A percentile compares a stretch with the other conserved stretches of the same genome.
These are phyloP conservation scores for Phrixothrix hirtus DNA, from an alignment of 2,888 invertebrate species.

Conservation along the genomic window DNA sequence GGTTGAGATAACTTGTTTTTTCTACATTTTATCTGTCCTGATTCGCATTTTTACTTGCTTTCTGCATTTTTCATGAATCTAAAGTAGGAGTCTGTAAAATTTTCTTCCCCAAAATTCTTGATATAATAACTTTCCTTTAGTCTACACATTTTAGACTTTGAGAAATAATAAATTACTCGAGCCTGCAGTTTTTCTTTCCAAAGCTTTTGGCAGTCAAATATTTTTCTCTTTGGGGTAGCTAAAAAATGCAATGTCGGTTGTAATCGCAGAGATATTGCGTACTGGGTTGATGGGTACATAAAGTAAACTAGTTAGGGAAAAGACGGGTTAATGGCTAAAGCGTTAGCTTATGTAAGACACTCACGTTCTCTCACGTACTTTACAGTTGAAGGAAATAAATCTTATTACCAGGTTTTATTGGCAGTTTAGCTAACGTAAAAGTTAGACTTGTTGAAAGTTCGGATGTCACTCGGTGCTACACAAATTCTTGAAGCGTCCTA, in stretches of 20 bases:
- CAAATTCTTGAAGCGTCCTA: constrained; percentile 16
- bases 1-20: constrained; percentile 18
- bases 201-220: no score
- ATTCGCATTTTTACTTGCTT: constrained; percentile 27
- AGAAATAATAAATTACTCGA: no score
- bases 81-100: no score
- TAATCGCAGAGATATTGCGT: not conserved
- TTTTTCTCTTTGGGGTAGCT: no score
- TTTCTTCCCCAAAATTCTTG: no score
- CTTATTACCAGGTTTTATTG: constrained; percentile 31
- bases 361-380: constrained; percentile 30
- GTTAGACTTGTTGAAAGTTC: constrained; percentile 28
- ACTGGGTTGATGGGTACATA: constrained; percentile 3
- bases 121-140: no score
- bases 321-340: constrained; percentile 25
- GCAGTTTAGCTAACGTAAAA: constrained; percentile 31
- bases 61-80: constrained; percentile 17
- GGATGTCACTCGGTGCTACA: constrained; percentile 21
- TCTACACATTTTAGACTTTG: no score
- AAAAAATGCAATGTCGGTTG: not conserved
- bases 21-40: constrained; percentile 22
- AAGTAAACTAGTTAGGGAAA: constrained; percentile 20
- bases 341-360: constrained; percentile 22
- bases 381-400: constrained; percentile 31
- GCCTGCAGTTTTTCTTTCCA: no score